Conservation (phyloP, 2,113 vertebrate genomes). For the Percopsis transmontana region DNA sequence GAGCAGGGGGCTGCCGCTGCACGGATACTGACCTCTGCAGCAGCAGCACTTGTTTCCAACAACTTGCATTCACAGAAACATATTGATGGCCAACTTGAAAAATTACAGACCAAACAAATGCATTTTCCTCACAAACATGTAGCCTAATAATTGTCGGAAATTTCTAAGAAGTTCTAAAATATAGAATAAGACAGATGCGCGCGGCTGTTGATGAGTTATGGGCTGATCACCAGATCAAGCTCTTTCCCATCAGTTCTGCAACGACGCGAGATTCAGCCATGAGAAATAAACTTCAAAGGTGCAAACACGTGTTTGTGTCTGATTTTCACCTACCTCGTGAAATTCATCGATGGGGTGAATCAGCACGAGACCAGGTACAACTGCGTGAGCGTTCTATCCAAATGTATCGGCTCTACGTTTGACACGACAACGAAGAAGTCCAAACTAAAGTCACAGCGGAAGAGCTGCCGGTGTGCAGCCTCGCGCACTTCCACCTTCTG, state of each 20-base stretch:
- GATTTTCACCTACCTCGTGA: constrained; percentile 54
- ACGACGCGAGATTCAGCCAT: too few relatives aligned
- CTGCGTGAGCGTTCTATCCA: constrained; percentile 47
- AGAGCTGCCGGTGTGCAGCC: background rate
- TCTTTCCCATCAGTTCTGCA: too few relatives aligned
- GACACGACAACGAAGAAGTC: constrained; percentile 45
- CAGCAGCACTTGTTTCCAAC: constrained; percentile 31
- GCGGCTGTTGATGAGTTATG: background rate
- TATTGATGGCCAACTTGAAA: background rate
- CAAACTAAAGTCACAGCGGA: constrained; percentile 32
- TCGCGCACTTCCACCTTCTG: constrained; percentile 39
- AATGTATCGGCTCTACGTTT: constrained; percentile 53
- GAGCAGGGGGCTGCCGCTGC: constrained; percentile 31
- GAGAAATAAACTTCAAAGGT: background rate
- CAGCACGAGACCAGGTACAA: constrained; percentile 7
- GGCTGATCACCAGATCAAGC: too few relatives aligned
- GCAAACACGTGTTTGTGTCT: background rate
- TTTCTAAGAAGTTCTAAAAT: constrained; percentile 19
- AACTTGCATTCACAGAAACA: constrained; percentile 32
- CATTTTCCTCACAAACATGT: background rate
- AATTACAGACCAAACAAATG: background rate
- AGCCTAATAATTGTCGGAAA: constrained; percentile 17
- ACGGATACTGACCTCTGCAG: constrained; percentile 55
- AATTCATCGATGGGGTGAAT: constrained; percentile 15
- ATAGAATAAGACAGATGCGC: background rate